Conservation (phyloP, 2,113 vertebrate genomes). For the Hippoglossus stenolepis region DNA sequence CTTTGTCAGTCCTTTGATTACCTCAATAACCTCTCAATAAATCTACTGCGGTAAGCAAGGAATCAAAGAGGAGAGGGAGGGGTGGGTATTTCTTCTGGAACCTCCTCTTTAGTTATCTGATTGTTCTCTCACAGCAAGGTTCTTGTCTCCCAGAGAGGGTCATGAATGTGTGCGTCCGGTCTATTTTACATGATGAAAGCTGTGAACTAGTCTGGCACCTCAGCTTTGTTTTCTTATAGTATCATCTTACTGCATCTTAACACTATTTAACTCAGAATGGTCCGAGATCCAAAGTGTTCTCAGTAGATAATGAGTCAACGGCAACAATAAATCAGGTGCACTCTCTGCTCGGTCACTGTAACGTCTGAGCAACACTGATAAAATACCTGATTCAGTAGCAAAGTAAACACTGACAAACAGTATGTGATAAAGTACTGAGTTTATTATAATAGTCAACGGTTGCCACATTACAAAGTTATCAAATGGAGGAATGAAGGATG, state of each 20-base stretch:
- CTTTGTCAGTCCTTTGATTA: no score
- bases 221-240: background rate
- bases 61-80: no score
- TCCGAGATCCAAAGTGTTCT: background rate
- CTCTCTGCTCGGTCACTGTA: background rate
- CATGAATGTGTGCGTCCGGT: no score
- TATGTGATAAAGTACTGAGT: conserved; percentile 53
- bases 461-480: conserved; percentile 51
- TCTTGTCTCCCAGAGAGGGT: no score
- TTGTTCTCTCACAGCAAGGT: no score
- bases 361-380: no score
- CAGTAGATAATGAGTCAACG: background rate
- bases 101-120: no score
- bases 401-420: background rate
- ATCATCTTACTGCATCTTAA: background rate
- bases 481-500: conserved; percentile 22
- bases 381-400: background rate
- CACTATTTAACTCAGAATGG: background rate
- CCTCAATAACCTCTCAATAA: no score
- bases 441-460: conserved; percentile 70
- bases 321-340: background rate
- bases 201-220: background rate
- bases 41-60: no score
- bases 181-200: background rate
- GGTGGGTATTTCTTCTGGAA: no score